A percentile compares a stretch with the other conserved stretches of the same genome.
These are phyloP conservation scores for Mastomys natalensis DNA, from an alignment of 2,113 vertebrate genomes.

Conservation along the genomic window DNA sequence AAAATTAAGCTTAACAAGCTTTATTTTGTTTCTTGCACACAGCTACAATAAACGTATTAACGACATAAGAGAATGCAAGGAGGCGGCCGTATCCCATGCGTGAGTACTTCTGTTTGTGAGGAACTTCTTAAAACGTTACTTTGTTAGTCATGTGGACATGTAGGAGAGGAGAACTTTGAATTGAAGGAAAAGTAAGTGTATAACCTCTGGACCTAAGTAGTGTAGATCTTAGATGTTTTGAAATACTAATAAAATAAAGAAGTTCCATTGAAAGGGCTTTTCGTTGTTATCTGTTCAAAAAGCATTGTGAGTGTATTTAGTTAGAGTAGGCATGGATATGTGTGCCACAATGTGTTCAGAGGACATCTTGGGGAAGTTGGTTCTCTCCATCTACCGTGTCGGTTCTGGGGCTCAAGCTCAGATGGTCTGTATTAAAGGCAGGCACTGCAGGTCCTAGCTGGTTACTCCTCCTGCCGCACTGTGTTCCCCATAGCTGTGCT, in stretches of 20 bases:
- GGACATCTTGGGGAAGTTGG: background rate
- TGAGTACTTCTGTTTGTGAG: conserved; percentile 85
- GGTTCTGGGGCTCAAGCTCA: too few species aligned
- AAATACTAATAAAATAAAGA: conserved; percentile 7
- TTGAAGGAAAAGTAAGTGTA: background rate
- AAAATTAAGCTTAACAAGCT: conserved; percentile 16
- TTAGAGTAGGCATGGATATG: background rate
- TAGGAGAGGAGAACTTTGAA: background rate
- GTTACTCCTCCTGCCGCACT: background rate
- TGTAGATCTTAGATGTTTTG: conserved; percentile 31
- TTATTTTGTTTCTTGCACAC: conserved; percentile 68
- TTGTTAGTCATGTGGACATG: conserved; percentile 30
- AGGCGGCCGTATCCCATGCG: conserved; percentile 97
- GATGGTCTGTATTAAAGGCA: background rate
- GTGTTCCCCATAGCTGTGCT: background rate
- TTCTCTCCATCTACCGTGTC: background rate
- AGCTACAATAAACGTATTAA: conserved; percentile 99
- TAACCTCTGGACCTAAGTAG: background rate
- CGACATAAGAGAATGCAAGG: conserved; percentile 99
- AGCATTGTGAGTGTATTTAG: background rate
- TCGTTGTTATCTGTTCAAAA: background rate
- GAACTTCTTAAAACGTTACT: conserved; percentile 47
- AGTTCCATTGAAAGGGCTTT: background rate
- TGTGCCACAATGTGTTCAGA: background rate
- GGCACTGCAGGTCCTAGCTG: too few species aligned